Conservation (phyloP, 2,888 invertebrate species). For the Synanthedon andrenaeformis region DNA sequence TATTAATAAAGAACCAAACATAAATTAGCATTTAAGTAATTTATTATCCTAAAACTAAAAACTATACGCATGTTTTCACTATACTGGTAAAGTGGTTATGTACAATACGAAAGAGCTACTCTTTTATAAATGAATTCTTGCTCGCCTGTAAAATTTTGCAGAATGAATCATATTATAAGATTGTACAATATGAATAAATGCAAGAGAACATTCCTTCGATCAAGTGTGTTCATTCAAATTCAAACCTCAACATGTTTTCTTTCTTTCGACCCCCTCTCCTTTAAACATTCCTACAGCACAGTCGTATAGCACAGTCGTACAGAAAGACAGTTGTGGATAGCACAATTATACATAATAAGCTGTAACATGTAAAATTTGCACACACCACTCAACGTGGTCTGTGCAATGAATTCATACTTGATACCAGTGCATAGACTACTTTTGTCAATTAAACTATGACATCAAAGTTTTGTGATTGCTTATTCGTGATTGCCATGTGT, state of each 20-base stretch:
- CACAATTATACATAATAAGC: too few relatives aligned
- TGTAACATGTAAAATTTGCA: too few relatives aligned
- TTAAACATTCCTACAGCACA: background rate
- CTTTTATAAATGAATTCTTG: conserved; percentile 73
- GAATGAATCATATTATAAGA: conserved; percentile 71
- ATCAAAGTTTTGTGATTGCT: too few relatives aligned
- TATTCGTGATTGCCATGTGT: too few relatives aligned
- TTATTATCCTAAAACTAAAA: conserved; percentile 70
- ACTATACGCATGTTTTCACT: conserved; percentile 73
- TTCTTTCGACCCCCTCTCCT: background rate
- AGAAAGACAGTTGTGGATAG: too few relatives aligned
- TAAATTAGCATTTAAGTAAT: conserved; percentile 70
- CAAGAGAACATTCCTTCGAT: conserved; percentile 70
- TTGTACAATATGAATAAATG: conserved; percentile 72
- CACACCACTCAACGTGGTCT: too few relatives aligned
- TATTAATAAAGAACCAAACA: conserved; percentile 72
- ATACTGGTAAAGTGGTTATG: conserved; percentile 71
- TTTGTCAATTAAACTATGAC: too few relatives aligned
- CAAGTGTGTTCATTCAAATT: conserved; percentile 2
- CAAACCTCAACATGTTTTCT: background rate
- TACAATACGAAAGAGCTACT: conserved; percentile 69
- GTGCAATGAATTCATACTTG: too few relatives aligned
- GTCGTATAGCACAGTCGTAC: too few relatives aligned
- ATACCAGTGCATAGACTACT: too few relatives aligned
- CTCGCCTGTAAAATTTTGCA: conserved; percentile 72